Percentiles rank a stretch among this genome's conserved stretches.
Evolutionary conservation across 1,140 invertebrate species (phyloP).

Genomic region (Trichonephila clavata): DNA sequence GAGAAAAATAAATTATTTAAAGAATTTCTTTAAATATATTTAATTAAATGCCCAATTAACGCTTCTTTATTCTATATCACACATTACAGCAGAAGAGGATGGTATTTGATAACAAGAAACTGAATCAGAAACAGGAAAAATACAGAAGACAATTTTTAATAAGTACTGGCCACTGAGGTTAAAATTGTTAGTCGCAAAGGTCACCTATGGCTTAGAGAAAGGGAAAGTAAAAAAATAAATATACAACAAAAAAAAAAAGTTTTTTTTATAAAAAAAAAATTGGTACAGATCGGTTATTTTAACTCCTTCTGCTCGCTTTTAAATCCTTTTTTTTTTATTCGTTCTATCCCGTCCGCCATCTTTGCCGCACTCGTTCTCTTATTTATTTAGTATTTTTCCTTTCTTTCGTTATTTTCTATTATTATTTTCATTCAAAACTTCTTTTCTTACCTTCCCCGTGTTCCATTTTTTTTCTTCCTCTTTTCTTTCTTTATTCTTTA

Average conservation of each 20-base stretch:
- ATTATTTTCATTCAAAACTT: neutral
- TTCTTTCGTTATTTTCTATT: slow-evolving; percentile 13
- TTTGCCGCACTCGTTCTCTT: slow-evolving; percentile 28
- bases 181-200: slow-evolving; percentile 3
- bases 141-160: neutral
- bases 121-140: neutral
- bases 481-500: neutral
- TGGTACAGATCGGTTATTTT: slow-evolving; percentile 5
- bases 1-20: too few species aligned
- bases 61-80: too few species aligned
- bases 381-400: slow-evolving; percentile 16
- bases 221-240: neutral
- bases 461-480: neutral
- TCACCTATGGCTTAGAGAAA: slow-evolving; percentile 7
- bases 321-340: neutral
- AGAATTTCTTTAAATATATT: too few species aligned
- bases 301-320: slow-evolving; percentile 6
- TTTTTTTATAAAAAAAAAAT: neutral
- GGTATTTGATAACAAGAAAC: too few species aligned
- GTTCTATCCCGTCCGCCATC: neutral
- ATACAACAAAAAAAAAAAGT: neutral
- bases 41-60: too few species aligned
- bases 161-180: neutral
- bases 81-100: too few species aligned
- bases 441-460: neutral